Percentiles rank a stretch among this genome's conserved stretches.
phyloP scores from a whole-genome alignment of 2,888 invertebrate genomes.

The Zonitis immaculata region DNA sequence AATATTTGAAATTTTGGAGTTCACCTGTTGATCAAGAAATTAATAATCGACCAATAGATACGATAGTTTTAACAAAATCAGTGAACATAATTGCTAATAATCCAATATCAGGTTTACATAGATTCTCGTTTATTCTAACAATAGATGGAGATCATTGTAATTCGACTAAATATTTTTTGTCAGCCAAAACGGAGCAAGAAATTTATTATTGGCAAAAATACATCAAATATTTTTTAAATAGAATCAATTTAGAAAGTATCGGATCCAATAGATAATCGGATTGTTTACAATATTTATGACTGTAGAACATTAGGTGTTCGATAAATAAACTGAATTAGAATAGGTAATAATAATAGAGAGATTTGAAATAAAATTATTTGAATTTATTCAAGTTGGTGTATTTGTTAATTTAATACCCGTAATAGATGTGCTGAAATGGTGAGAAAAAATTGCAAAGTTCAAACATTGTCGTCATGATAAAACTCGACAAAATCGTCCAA shows the following conservation, averaged over 20 bases:
- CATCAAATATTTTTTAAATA: not conserved
- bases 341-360: too few relatives aligned
- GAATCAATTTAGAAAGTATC: too few relatives aligned
- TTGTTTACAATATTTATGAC: too few relatives aligned
- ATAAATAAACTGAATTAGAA: too few relatives aligned
- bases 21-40: not conserved
- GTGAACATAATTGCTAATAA: not conserved
- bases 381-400: not conserved
- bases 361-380: not conserved
- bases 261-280: too few relatives aligned
- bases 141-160: not conserved
- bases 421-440: constrained; percentile 4
- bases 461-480: constrained; percentile 19
- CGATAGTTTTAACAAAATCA: not conserved
- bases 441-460: constrained; percentile 15
- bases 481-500: constrained; percentile 14
- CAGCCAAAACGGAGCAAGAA: not conserved
- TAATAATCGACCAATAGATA: not conserved
- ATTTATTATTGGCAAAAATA: not conserved
- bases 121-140: not conserved
- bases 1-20: not conserved
- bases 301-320: too few relatives aligned
- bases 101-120: not conserved
- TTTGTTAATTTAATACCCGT: not conserved
- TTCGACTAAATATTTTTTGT: not conserved